Evolutionary conservation across 2,797 vertebrate species (phyloP), one percentile per base, ranked within the genome.

Genomic region (Sebastes trivittatus): DNA sequence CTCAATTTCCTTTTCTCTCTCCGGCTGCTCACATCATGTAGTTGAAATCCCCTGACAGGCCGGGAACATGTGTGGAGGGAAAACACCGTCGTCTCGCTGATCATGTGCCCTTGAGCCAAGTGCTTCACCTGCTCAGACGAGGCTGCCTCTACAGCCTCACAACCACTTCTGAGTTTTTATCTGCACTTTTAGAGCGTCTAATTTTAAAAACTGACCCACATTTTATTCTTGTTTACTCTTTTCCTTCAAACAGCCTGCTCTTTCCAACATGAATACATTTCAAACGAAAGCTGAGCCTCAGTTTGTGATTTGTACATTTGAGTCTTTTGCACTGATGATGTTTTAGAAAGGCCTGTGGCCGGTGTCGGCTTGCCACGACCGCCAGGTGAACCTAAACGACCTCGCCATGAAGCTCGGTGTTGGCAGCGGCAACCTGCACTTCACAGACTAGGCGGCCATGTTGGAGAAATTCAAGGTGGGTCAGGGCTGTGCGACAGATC

Each of bases 371-470:
- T 95, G 97, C 74, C 96, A 99, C 27, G 91, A 98, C 86, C 95
- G 95, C 59, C 85, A 94, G 94, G 94, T 94, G 59, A 97, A 97
- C 87, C 95, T 99, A 65, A 97, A 96, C 0, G 94, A 97, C 4
- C 95, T 99, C 20, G 96, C 97, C 20, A 98, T 97, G 90, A 96
- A 96, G 72, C 94, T 99, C 11, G 96, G 97, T 0, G 68, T 97
- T 0, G 97, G 96, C 49, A 97, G 97, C 0, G 97, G 98, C 30
- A 98, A 97, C 88, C 95, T 99, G 60, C 91, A 97, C 9, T 97
- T 99, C 46, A 97, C 97, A 0, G 97, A 98, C 2, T 97, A 98
- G 88, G 93, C 94, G 0, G 27, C 90, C 85, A 97, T 99, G 98
- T 75, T 97, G 90, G 97, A 99, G 63, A 98, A 97, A 46, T 93